Percentiles rank a stretch among this genome's conserved stretches.
phyloP scores from a whole-genome alignment of 2,797 vertebrate species.

The Pangasius larnaudii region DNA sequence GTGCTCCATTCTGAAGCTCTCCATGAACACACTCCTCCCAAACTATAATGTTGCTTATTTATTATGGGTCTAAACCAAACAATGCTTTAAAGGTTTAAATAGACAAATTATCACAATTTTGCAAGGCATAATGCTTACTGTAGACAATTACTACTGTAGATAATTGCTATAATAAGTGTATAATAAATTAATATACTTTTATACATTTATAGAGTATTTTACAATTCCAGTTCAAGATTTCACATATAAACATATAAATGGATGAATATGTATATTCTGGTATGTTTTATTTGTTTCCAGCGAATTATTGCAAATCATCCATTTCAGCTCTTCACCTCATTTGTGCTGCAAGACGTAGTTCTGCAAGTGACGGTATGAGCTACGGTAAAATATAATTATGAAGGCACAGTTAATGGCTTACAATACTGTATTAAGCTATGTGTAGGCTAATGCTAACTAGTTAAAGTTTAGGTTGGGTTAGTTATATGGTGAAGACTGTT shows the following conservation, averaged over 20 bases:
- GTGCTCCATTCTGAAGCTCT: conserved; percentile 29
- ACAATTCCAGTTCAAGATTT: neutral
- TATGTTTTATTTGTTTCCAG: neutral
- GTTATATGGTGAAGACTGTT: neutral
- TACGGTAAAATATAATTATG: neutral
- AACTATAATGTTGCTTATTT: neutral
- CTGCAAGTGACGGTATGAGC: neutral
- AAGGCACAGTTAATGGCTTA: neutral
- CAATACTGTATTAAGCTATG: neutral
- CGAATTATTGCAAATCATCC: neutral
- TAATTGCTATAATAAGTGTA: neutral
- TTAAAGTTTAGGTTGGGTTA: neutral
- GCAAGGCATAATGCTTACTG: neutral
- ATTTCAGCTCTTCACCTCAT: neutral
- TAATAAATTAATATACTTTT: neutral
- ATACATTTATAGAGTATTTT: neutral
- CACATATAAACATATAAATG: neutral
- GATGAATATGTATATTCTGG: neutral
- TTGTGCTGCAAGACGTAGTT: neutral
- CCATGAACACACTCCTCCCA: neutral
- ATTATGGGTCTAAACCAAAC: neutral
- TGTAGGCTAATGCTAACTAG: neutral
- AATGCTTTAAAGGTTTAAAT: neutral
- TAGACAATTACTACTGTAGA: neutral
- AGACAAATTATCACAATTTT: neutral